A percentile compares a stretch with the other conserved stretches of the same genome.
Evolutionary conservation across 2,888 invertebrate species (phyloP).

Genomic region (Melanchra persicariae): DNA sequence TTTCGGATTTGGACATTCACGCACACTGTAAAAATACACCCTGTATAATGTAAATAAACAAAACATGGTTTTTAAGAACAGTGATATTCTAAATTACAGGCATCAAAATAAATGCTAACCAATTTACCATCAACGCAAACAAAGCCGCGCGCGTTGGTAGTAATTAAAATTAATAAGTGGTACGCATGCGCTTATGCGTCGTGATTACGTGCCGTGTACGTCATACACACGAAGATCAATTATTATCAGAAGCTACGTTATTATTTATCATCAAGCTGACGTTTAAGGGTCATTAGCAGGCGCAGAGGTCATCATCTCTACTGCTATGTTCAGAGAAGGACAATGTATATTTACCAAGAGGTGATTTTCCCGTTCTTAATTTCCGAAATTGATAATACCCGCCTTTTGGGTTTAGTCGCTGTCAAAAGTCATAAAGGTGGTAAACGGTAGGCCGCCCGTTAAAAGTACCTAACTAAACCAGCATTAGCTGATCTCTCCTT

Average conservation of each 20-base stretch:
- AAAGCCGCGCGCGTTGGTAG: neutral
- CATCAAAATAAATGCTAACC: neutral
- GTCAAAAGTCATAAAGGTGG: too few relatives aligned
- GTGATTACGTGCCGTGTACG: constrained; percentile 26
- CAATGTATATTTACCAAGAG: too few relatives aligned
- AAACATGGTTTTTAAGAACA: neutral
- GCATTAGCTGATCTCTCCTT: too few relatives aligned
- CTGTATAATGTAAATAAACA: too few relatives aligned
- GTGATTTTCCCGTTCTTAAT: neutral
- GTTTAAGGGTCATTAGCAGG: constrained; percentile 3
- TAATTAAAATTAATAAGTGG: constrained; percentile 27
- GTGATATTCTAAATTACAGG: neutral
- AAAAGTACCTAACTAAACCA: too few relatives aligned
- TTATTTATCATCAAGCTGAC: constrained; percentile 29
- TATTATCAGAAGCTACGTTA: constrained; percentile 8
- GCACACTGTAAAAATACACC: too few relatives aligned
- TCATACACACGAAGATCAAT: constrained; percentile 30
- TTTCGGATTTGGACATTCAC: too few relatives aligned
- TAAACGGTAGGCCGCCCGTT: too few relatives aligned
- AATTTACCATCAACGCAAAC: constrained; percentile 10
- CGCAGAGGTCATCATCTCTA: neutral
- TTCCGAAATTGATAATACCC: neutral
- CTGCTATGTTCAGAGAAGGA: too few relatives aligned
- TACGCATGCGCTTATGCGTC: constrained; percentile 17
- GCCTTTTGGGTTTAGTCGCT: too few relatives aligned